Evolutionary conservation across 2,113 vertebrate species (phyloP), one percentile per base, ranked within the genome.

Genomic region (Agapornis roseicollis): DNA sequence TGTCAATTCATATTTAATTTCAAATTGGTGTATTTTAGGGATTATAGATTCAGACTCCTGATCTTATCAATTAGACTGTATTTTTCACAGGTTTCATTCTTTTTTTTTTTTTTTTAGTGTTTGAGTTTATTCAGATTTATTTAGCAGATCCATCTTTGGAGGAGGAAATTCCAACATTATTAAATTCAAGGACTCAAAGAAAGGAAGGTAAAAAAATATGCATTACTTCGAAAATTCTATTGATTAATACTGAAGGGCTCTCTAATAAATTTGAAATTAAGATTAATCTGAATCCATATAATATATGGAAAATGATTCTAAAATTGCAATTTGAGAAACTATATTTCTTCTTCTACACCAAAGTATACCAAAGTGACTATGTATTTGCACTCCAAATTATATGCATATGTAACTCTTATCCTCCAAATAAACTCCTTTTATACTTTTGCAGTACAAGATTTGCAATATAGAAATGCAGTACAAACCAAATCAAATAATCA

Each of bases 121-220:
- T 84, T 81, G 16, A 81, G 42, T 90, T 84, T 3, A 47, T 81
- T 94, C 80, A 79, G 88, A 96, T 90, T 89, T 88, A 89, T 87
- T 94, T 94, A 86, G 61, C 92, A 96, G 93, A 92, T 89, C 69
- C 47, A 31, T 61, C 77, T 86, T 89, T 72, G 61, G 56, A 94
- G 56, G 47, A 83, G 80, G 93, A 97, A 96, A 95, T 93, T 80
- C 90, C 88, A 92, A 63, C 22, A 27, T 95, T 84, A 90, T 96
- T 94, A 95, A 94, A 96, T 92, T 68, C 61, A 92, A 86, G 47
- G 8, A 50, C 76, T 74, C 42, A 84, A 87, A 93, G 68, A 83
- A 86, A 90, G 25, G 41, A 80, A 91, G n/a, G 85, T 42, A 61
- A 87, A 90, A 96, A 90, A 88, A 61, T 7, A 73, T n/a, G 13